These are phyloP conservation scores for Gobio gobio DNA, from an alignment of 2,113 vertebrate genomes.

Conservation along the genomic window DNA sequence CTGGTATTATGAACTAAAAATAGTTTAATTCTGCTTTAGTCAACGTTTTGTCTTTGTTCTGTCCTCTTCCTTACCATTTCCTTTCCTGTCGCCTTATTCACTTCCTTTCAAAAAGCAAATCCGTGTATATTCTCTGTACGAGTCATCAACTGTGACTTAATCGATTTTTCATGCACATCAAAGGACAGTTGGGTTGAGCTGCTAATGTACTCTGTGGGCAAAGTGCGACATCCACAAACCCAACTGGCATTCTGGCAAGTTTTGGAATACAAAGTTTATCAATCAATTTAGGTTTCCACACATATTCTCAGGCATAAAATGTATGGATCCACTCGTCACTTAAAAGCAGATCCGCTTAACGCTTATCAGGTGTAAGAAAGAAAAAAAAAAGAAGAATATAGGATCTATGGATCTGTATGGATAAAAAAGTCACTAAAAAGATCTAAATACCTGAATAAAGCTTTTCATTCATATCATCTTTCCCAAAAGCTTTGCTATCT, in stretches of 20 bases:
- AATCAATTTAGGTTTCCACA: not conserved
- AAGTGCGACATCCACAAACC: not conserved
- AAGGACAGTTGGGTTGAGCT: constrained; percentile 10
- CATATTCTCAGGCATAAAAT: not conserved
- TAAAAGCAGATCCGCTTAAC: not conserved
- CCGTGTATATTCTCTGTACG: constrained; percentile 16
- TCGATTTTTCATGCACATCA: constrained; percentile 26
- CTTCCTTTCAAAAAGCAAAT: constrained; percentile 38
- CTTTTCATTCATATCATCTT: not conserved
- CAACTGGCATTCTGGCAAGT: not conserved
- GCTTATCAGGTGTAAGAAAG: too few relatives aligned
- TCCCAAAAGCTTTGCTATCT: not conserved
- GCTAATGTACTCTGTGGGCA: constrained; percentile 3
- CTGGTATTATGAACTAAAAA: not conserved
- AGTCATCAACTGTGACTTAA: constrained; percentile 12
- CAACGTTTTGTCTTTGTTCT: not conserved
- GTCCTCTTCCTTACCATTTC: not conserved
- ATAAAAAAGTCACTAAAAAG: too few relatives aligned
- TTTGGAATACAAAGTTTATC: not conserved
- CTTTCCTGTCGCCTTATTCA: not conserved
- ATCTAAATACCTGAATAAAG: not conserved
- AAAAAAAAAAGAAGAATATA: too few relatives aligned
- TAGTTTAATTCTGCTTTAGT: not conserved
- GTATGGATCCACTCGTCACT: not conserved
- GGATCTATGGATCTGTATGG: too few relatives aligned